These are phyloP conservation scores for Prunella himalayana DNA, from an alignment of 2,113 vertebrate species.

Conservation along the genomic window DNA sequence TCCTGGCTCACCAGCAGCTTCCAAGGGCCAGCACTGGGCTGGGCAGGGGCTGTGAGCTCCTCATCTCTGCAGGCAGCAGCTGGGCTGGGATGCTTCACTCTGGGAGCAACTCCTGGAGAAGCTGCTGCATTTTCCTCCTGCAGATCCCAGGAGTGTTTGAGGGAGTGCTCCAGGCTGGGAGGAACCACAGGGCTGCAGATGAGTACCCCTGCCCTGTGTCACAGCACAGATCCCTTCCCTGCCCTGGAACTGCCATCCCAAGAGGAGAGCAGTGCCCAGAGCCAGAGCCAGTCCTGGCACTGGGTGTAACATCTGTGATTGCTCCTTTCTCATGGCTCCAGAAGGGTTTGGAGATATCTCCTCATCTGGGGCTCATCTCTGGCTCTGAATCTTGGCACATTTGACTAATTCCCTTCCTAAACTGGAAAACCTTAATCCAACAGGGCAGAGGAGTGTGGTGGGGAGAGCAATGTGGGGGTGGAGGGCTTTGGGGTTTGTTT, in stretches of 20 bases:
- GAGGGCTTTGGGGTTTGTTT: not conserved
- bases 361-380: not conserved
- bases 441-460: not conserved
- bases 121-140: not conserved
- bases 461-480: not conserved
- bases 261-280: too few species aligned
- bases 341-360: not conserved
- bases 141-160: rapidly evolving
- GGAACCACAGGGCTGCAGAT: not conserved
- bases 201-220: not conserved
- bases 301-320: not conserved
- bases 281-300: not conserved
- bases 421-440: not conserved
- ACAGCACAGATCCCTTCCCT: rapidly evolving
- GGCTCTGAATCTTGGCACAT: not conserved
- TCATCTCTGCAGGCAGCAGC: not conserved
- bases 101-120: not conserved
- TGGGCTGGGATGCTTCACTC: not conserved
- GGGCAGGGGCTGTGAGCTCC: not conserved
- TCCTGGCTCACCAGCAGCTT: not conserved
- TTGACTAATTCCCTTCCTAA: not conserved
- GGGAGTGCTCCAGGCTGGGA: not conserved
- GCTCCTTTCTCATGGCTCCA: not conserved
- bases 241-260: not conserved
- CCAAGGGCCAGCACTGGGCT: not conserved